phyloP scores from a whole-genome alignment of 1,140 invertebrate species.

The Gyrodactylus salaris region DNA sequence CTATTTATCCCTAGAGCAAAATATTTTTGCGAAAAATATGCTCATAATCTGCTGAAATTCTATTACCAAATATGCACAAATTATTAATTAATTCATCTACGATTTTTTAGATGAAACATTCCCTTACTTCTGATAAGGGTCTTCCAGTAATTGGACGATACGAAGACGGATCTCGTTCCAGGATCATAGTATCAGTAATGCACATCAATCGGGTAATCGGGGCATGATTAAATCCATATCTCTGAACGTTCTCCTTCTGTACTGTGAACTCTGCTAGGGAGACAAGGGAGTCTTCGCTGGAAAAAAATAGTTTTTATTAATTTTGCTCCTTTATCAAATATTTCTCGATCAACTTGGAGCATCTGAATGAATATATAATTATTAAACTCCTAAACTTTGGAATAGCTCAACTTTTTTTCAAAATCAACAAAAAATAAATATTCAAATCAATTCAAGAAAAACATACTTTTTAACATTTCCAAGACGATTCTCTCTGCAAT shows the following conservation, averaged over 20 bases:
- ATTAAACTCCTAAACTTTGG: too few relatives aligned
- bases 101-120: too few relatives aligned
- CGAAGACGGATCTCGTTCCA: conserved; percentile 76
- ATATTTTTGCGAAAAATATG: too few relatives aligned
- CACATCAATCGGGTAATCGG: conserved; percentile 47
- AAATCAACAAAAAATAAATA: too few relatives aligned
- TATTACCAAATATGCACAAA: too few relatives aligned
- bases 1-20: too few relatives aligned
- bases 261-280: conserved; percentile 19
- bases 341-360: too few relatives aligned
- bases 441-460: too few relatives aligned
- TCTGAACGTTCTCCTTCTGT: conserved; percentile 13
- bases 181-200: conserved; percentile 59
- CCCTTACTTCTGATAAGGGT: conserved; percentile 40
- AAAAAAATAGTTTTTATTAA: neutral
- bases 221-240: conserved; percentile 9
- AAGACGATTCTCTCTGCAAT: neutral
- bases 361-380: too few relatives aligned
- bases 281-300: conserved; percentile 17
- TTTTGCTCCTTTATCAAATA: too few relatives aligned
- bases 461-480: neutral
- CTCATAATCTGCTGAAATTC: neutral
- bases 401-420: too few relatives aligned
- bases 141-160: conserved; percentile 59
- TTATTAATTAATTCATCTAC: too few relatives aligned